These are phyloP conservation scores for Eugnorisma glareosa DNA, from an alignment of 2,888 invertebrate species.

Conservation along the genomic window DNA sequence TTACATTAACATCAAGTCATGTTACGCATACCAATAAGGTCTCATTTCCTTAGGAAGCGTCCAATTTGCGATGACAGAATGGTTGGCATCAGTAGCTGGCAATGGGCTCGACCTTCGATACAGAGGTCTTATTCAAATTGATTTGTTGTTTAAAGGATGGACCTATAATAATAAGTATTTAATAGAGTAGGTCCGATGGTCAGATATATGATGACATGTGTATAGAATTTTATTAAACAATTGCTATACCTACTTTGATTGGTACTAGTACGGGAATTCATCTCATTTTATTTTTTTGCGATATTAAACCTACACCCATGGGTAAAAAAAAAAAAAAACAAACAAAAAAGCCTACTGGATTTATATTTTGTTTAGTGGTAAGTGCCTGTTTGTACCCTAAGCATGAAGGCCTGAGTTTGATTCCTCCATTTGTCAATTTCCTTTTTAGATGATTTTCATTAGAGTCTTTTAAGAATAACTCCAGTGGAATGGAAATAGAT, in stretches of 20 bases:
- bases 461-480: background rate
- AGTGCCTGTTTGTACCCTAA: no score
- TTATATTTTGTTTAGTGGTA: background rate
- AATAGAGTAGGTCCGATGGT: background rate
- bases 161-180: background rate
- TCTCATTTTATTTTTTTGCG: no score
- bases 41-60: conserved; percentile 37
- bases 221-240: background rate
- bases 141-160: conserved; percentile 18
- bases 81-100: conserved; percentile 51
- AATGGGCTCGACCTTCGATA: conserved; percentile 37
- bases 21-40: conserved; percentile 40
- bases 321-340: no score
- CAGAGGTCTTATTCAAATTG: conserved; percentile 47
- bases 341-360: no score
- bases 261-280: no score
- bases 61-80: conserved; percentile 42
- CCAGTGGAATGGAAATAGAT: background rate
- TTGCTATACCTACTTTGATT: background rate
- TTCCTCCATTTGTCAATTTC: background rate
- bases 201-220: background rate
- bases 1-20: background rate
- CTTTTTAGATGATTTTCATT: no score
- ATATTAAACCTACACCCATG: no score
- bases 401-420: background rate